These are phyloP conservation scores for Paraplagusia blochii DNA, from an alignment of 2,113 vertebrate genomes.

Conservation along the genomic window DNA sequence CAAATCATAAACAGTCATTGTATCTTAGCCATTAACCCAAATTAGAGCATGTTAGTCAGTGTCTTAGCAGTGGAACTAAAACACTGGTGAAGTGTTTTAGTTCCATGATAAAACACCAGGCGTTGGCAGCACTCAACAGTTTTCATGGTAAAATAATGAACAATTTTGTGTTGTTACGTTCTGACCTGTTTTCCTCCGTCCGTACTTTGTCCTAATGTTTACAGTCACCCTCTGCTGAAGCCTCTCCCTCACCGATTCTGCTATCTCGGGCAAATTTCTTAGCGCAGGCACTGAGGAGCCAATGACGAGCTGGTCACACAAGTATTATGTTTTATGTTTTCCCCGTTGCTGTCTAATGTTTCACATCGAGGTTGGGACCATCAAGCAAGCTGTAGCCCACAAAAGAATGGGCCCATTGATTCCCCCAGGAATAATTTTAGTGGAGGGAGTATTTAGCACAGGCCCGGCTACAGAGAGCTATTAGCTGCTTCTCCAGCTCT, in stretches of 20 bases:
- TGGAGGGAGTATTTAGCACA: constrained; percentile 78
- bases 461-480: constrained; percentile 74
- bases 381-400: constrained; percentile 76
- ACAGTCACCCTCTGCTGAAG: constrained; percentile 38
- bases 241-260: constrained; percentile 62
- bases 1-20: constrained; percentile 36
- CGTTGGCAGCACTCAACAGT: constrained; percentile 2
- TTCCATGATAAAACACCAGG: no score
- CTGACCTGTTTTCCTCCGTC: no score
- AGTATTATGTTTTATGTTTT: constrained; percentile 85
- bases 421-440: constrained; percentile 81
- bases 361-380: constrained; percentile 79
- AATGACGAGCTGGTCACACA: constrained; percentile 83
- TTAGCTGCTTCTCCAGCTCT: constrained; percentile 78
- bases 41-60: constrained; percentile 45
- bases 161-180: no score
- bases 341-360: constrained; percentile 82
- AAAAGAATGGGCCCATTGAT: constrained; percentile 83
- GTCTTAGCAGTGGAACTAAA: no score
- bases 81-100: no score
- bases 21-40: constrained; percentile 44
- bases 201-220: constrained; percentile 51
- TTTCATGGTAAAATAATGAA: constrained; percentile 4
- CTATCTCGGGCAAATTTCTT: constrained; percentile 76
- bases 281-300: constrained; percentile 72